phyloP scores from a whole-genome alignment of 2,797 vertebrate genomes.

The Danio choprae region DNA sequence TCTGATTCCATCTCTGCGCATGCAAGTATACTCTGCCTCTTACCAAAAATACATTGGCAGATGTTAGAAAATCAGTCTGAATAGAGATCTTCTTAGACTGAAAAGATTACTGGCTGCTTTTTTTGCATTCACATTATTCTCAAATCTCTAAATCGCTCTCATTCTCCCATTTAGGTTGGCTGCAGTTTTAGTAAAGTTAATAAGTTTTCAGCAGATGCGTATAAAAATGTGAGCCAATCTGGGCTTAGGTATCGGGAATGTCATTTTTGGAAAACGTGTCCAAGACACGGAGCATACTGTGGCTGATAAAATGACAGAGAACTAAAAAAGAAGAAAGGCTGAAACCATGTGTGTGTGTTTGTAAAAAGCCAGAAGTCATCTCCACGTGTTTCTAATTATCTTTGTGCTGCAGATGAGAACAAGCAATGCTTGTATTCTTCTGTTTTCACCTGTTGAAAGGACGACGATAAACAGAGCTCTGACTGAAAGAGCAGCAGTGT shows the following conservation, averaged over 20 bases:
- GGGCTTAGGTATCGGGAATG: neutral
- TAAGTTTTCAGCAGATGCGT: neutral
- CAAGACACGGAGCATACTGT: neutral
- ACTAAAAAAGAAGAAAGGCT: neutral
- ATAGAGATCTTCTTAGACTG: conserved; percentile 13
- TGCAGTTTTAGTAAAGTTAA: neutral
- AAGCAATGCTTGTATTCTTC: conserved; percentile 25
- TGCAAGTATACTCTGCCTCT: neutral
- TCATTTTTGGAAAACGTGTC: neutral
- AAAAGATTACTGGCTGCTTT: neutral
- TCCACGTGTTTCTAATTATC: conserved; percentile 46
- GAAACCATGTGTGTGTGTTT: neutral
- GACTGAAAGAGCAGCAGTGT: neutral
- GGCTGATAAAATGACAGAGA: neutral
- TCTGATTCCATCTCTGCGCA: neutral
- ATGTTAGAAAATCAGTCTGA: neutral
- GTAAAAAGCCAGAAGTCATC: neutral
- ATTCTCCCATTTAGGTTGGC: neutral
- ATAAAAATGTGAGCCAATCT: neutral
- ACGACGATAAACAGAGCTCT: neutral
- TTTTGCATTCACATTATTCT: conserved; percentile 3
- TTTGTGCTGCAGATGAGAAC: conserved; percentile 15
- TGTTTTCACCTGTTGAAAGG: conserved; percentile 6
- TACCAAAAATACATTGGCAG: conserved; percentile 23
- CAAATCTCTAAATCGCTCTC: neutral